Percentiles rank a stretch among this genome's conserved stretches.
Evolutionary conservation across 53 echinoderm and acorn worm species (phyloP).

Genomic region (Apostichopus leukothele): DNA sequence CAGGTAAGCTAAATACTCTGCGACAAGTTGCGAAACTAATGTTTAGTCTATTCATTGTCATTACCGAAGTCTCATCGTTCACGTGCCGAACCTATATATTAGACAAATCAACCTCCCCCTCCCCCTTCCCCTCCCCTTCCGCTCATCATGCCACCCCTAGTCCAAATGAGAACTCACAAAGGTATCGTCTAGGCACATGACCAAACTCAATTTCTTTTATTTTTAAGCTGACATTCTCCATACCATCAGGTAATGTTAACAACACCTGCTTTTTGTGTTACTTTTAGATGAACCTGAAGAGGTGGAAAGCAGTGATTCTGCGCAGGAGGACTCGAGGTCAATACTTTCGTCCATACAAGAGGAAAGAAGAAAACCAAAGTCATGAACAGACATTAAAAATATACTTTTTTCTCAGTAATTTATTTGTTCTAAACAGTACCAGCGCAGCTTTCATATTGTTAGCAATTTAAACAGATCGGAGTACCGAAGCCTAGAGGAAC

Average conservation of each 20-base stretch:
- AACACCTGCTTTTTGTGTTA: neutral
- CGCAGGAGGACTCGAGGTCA: neutral
- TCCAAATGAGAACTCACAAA: no score
- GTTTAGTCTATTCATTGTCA: no score
- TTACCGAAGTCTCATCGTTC: no score
- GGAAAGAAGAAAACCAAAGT: conserved; percentile 30
- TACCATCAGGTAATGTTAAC: no score
- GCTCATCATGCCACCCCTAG: no score
- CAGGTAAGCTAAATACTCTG: conserved; percentile 53
- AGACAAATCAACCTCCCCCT: neutral
- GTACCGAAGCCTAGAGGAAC: neutral
- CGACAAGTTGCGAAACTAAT: no score
- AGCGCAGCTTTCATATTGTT: conserved; percentile 44
- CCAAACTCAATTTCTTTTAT: no score
- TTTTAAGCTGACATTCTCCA: no score
- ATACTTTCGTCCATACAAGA: conserved; percentile 17
- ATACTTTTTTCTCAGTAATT: neutral
- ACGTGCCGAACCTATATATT: neutral
- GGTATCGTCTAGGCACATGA: no score
- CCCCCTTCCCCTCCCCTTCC: neutral
- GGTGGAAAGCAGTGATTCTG: neutral
- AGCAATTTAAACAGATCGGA: neutral
- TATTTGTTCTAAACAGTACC: conserved; percentile 40
- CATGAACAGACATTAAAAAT: conserved; percentile 28
- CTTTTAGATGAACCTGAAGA: neutral